A percentile compares a stretch with the other conserved stretches of the same genome.
Evolutionary conservation across 1,140 invertebrate genomes (phyloP).

Genomic region (Eriocheir sinensis): DNA sequence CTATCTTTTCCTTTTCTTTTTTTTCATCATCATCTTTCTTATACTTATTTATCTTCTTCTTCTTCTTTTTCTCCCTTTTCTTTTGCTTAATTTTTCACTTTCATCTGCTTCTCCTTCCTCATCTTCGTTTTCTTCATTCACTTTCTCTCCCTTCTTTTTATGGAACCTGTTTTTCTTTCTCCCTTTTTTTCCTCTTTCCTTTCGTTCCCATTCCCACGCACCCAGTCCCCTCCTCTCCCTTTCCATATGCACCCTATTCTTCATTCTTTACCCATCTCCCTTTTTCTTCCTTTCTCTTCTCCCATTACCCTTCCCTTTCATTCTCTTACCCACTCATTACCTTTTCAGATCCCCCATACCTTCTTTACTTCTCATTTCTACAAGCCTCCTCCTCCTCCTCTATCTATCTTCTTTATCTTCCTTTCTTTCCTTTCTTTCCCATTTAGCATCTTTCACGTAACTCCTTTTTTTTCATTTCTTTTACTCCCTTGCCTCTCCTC

Average conservation of each 20-base stretch:
- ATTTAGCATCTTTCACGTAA: neutral
- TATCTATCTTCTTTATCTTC: neutral
- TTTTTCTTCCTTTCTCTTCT: neutral
- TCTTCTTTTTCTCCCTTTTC: too few species aligned
- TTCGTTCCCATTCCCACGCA: neutral
- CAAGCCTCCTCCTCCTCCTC: neutral
- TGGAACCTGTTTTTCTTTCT: too few species aligned
- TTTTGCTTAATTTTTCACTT: too few species aligned
- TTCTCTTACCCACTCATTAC: neutral
- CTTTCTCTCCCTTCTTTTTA: neutral
- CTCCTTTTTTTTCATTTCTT: neutral
- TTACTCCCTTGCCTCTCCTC: neutral
- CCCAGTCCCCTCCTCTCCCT: too few species aligned
- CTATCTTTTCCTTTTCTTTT: too few species aligned
- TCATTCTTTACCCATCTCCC: neutral
- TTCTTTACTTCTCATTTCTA: neutral
- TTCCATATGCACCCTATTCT: too few species aligned
- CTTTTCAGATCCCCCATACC: neutral
- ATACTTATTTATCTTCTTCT: too few species aligned
- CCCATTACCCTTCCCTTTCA: neutral
- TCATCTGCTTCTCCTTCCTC: too few species aligned
- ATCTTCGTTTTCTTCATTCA: too few species aligned
- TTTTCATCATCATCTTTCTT: too few species aligned
- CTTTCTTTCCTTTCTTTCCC: neutral
- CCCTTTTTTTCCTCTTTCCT: too few species aligned